phyloP scores from a whole-genome alignment of 2,113 vertebrate species.

The Phocoena phocoena region DNA sequence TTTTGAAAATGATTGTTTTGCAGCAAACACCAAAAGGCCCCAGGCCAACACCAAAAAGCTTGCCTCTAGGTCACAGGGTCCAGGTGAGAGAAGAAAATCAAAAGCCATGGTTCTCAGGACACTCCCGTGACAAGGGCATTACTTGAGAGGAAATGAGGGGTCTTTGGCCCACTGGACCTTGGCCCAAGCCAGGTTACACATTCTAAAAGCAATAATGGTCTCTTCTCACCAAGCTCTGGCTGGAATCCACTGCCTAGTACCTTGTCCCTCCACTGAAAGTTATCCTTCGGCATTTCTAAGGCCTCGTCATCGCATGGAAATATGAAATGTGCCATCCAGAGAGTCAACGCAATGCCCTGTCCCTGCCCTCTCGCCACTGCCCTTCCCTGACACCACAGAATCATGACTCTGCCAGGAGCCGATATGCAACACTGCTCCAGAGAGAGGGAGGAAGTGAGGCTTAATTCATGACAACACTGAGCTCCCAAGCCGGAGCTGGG shows the following conservation, averaged over 20 bases:
- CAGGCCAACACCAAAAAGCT: background rate
- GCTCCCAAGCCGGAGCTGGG: background rate
- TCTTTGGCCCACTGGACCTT: background rate
- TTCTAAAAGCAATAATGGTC: background rate
- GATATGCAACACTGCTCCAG: background rate
- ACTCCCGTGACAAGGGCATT: background rate
- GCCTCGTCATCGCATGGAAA: background rate
- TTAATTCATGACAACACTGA: background rate
- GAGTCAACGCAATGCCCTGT: background rate
- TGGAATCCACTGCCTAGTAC: background rate
- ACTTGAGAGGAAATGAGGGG: background rate
- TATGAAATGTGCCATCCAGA: background rate
- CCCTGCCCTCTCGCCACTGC: background rate
- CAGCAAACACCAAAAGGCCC: background rate
- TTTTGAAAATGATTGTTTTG: background rate
- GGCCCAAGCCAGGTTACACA: background rate
- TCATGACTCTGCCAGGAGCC: background rate
- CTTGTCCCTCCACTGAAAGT: background rate
- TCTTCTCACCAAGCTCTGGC: background rate
- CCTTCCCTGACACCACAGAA: background rate
- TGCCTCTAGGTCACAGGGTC: background rate
- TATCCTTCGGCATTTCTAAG: background rate
- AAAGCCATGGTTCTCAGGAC: background rate
- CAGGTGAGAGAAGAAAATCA: background rate
- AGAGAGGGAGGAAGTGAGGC: background rate